phyloP scores from a whole-genome alignment of 2,113 vertebrate genomes.

The Zeus faber region DNA sequence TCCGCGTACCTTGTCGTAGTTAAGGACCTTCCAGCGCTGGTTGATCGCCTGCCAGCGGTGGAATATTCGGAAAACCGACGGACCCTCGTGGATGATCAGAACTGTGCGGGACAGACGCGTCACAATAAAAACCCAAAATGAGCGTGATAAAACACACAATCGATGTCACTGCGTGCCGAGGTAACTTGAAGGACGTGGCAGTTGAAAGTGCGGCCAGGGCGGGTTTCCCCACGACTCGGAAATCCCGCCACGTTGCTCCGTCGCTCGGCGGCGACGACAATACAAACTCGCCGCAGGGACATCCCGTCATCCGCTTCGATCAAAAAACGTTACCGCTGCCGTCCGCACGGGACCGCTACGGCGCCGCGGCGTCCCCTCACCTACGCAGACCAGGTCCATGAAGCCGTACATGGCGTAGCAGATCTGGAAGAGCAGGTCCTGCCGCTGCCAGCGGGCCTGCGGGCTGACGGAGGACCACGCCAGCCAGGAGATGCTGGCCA shows the following conservation, averaged over 20 bases:
- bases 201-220: too few relatives aligned
- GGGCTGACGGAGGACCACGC: conserved; percentile 91
- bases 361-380: conserved; percentile 53
- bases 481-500: conserved; percentile 90
- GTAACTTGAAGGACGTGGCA: too few relatives aligned
- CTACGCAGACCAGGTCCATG: conserved; percentile 92
- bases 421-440: conserved; percentile 93
- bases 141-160: too few relatives aligned
- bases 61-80: conserved; percentile 88
- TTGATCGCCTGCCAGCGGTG: conserved; percentile 90
- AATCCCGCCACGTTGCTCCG: too few relatives aligned
- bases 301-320: too few relatives aligned
- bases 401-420: conserved; percentile 92
- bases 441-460: conserved; percentile 89
- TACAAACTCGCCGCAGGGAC: too few relatives aligned
- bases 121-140: too few relatives aligned
- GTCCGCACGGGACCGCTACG: too few relatives aligned
- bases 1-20: conserved; percentile 83
- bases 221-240: too few relatives aligned
- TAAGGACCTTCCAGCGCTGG: conserved; percentile 90
- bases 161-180: too few relatives aligned
- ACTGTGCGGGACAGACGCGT: conserved; percentile 56
- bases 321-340: too few relatives aligned
- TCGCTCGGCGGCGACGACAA: too few relatives aligned
- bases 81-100: conserved; percentile 87